phyloP scores from a whole-genome alignment of 2,797 vertebrate species.

The Rhodeus uyekii region DNA sequence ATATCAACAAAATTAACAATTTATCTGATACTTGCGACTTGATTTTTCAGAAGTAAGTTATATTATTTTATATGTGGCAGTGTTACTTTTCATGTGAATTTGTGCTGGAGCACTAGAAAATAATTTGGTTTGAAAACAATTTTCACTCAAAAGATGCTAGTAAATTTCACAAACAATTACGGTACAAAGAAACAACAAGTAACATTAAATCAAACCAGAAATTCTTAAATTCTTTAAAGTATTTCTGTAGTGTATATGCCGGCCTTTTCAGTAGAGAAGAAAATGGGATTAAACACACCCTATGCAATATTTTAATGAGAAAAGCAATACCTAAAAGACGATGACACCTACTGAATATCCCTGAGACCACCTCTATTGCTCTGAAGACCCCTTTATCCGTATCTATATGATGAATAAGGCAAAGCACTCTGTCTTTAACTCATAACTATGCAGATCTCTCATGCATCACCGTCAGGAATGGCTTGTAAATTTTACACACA shows the following conservation, averaged over 20 bases:
- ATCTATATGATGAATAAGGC: not conserved
- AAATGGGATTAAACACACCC: not conserved
- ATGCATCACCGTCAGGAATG: not conserved
- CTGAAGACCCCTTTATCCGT: not conserved
- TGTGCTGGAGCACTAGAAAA: not conserved
- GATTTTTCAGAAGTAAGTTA: not conserved
- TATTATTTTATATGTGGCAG: not conserved
- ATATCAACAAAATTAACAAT: not conserved
- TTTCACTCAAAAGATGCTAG: not conserved
- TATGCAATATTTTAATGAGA: not conserved
- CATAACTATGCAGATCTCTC: slow-evolving; percentile 16
- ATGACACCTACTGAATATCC: not conserved
- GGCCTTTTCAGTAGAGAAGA: not conserved
- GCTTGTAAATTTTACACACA: slow-evolving; percentile 23
- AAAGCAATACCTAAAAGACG: not conserved
- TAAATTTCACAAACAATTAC: not conserved
- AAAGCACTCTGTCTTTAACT: not conserved
- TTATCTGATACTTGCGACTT: not conserved
- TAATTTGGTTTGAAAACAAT: not conserved
- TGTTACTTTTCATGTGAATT: not conserved
- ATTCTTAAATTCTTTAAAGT: not conserved
- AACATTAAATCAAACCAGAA: not conserved
- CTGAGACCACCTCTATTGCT: not conserved
- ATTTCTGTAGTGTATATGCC: not conserved
- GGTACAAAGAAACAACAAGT: not conserved